Base-by-base conservation (phyloP, 1,140 invertebrate species). In the Zaprionus vittiger region DNA sequence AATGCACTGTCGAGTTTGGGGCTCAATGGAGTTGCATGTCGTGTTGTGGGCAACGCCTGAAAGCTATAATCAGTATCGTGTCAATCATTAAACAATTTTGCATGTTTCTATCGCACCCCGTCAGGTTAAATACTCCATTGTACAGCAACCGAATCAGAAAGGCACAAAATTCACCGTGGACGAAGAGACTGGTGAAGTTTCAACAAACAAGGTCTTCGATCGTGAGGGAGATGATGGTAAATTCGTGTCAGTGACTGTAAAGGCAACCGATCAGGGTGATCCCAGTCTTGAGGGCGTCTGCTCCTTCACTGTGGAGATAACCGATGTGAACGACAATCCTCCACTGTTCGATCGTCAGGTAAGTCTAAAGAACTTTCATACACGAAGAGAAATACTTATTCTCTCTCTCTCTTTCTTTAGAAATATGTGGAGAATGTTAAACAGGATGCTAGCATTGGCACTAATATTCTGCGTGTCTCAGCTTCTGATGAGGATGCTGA, bases 371-470 rank as follows among this genome's bases (percentile, higher is more conserved):
- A 17, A 44, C 28, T 93, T 47, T 52, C 56, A 56, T 82, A 12
- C 24, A 38, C 12, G 5, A 24, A 49, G 41, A 47, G 0, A 47
- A 9, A 47, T 47, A 47, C 15, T 38, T 47, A 6, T 2, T 0
- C 31, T 15, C 24, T n/a, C 5, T 57, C 5, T 57, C 0, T 24
- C 24, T 28, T 47, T 17, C 94, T 93, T 97, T 93, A 98, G 97
- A 98, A 98, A 97, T 99, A 98, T 93, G 96, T 98, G 73, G 98
- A 99, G 93, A 98, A 98, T 93, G 97, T 99, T 12, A 98, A 98
- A 93, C 98, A 99, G 95, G 98, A 99, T 92, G 98, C 98, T 24
- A 98, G 97, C 93, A 98, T 98, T 79, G 98, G 98, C 49, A 98
- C 97, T 34, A 98, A 98, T 93, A 98, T 99, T 80, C 93, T 99